Evolutionary conservation across 2,888 invertebrate species (phyloP).

Genomic region (Hydroisotoma schaefferi): DNA sequence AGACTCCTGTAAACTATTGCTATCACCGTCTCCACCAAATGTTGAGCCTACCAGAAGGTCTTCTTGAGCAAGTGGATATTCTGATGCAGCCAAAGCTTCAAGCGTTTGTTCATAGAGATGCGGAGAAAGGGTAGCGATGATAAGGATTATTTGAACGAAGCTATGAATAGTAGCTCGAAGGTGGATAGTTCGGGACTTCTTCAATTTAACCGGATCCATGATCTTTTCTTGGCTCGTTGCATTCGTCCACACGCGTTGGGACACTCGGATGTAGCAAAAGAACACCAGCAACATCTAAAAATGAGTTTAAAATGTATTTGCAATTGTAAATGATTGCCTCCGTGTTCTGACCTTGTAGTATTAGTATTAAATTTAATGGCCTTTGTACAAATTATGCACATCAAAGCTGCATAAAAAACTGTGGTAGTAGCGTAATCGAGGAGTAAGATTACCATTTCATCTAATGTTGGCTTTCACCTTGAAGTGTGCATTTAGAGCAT

Average conservation of each 20-base stretch:
- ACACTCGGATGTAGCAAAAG: conserved; percentile 46
- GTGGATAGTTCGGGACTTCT: conserved; percentile 42
- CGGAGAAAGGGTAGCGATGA: conserved; percentile 40
- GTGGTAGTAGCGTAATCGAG: too few species aligned
- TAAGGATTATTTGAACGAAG: conserved; percentile 43
- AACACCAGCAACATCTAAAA: conserved; percentile 36
- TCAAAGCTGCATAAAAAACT: too few species aligned
- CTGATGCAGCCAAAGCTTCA: conserved; percentile 24
- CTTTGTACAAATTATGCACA: too few species aligned
- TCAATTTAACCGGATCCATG: conserved; percentile 43
- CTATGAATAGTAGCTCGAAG: conserved; percentile 44
- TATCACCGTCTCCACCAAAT: conserved; percentile 1
- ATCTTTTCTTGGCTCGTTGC: conserved; percentile 41
- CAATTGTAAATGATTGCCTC: too few species aligned
- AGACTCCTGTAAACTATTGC: neutral
- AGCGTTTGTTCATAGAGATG: conserved; percentile 45
- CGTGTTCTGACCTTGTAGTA: too few species aligned
- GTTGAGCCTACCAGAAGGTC: neutral
- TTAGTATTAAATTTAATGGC: too few species aligned
- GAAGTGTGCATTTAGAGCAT: too few species aligned
- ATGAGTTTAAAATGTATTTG: too few species aligned
- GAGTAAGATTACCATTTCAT: too few species aligned
- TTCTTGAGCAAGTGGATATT: neutral
- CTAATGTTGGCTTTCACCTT: too few species aligned
- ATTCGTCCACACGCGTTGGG: conserved; percentile 45